phyloP scores from a whole-genome alignment of 2,888 invertebrate genomes.

The Caenorhabditis panamensis region DNA sequence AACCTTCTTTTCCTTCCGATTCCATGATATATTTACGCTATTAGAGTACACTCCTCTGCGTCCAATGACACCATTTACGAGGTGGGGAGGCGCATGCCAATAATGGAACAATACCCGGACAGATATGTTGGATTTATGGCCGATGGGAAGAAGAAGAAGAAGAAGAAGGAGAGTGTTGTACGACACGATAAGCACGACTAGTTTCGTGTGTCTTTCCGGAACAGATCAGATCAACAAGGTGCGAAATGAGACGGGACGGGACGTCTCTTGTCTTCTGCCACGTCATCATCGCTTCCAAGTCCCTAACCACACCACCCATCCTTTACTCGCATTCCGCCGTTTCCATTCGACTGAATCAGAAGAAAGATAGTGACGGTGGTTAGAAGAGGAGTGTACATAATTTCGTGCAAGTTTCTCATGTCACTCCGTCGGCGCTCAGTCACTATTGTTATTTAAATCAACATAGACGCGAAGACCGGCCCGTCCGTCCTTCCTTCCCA shows the following conservation, averaged over 20 bases:
- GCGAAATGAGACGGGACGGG: constrained; percentile 51
- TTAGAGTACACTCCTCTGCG: constrained; percentile 45
- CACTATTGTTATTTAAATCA: constrained; percentile 60
- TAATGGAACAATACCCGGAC: constrained; percentile 40
- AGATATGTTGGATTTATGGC: constrained; percentile 46
- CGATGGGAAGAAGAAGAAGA: constrained; percentile 24
- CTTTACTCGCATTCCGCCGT: no score
- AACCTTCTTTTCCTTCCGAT: constrained; percentile 42
- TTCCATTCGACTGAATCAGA: constrained; percentile 49
- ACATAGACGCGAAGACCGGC: constrained; percentile 43
- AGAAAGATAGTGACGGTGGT: constrained; percentile 30
- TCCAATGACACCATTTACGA: constrained; percentile 52
- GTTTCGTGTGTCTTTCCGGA: constrained; percentile 26
- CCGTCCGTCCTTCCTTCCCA: constrained; percentile 7
- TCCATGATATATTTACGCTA: constrained; percentile 48
- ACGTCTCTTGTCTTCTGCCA: constrained; percentile 22
- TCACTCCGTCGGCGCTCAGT: constrained; percentile 42
- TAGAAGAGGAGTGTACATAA: constrained; percentile 46
- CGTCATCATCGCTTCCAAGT: constrained; percentile 16
- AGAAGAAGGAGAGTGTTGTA: constrained; percentile 16
- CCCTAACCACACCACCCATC: no score
- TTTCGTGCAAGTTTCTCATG: constrained; percentile 58
- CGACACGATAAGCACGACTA: constrained; percentile 45
- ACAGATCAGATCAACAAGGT: constrained; percentile 32
- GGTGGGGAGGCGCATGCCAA: constrained; percentile 42